Percentiles rank a stretch among this genome's conserved stretches.
Conservation (phyloP, 2,888 invertebrate species). For the Tetranychus truncatus region DNA sequence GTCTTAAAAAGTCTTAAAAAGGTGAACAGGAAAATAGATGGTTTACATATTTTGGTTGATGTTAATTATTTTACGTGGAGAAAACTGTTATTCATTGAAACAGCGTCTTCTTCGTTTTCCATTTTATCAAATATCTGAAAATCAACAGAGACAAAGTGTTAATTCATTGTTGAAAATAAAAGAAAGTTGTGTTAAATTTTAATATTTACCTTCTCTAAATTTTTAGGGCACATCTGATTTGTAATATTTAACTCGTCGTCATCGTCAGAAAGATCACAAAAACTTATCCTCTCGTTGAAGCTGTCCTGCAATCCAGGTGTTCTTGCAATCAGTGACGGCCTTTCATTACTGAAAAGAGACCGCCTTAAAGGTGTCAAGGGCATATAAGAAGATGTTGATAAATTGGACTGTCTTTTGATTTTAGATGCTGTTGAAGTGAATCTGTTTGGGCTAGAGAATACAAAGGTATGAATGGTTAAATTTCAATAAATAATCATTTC, state of each 20-base stretch:
- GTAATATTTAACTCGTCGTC: not conserved
- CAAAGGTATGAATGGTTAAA: not conserved
- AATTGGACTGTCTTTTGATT: not conserved
- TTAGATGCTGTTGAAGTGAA: not conserved
- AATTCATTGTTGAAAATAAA: not conserved
- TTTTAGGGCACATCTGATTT: not conserved
- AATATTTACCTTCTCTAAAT: not conserved
- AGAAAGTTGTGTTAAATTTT: not conserved
- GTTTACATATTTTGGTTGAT: no score
- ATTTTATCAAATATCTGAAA: slow-evolving; percentile 8
- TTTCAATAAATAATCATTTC: not conserved
- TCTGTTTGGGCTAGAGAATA: not conserved
- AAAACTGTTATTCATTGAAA: no score
- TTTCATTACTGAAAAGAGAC: not conserved
- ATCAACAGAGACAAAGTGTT: not conserved
- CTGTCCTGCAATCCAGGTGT: not conserved
- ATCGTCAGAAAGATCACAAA: slow-evolving; percentile 10
- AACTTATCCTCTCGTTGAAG: slow-evolving; percentile 8
- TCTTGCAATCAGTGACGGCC: not conserved
- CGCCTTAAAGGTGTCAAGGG: not conserved
- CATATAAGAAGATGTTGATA: not conserved
- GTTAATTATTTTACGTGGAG: no score
- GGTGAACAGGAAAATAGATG: no score
- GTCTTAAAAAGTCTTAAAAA: no score
- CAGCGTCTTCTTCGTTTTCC: not conserved